Evolutionary conservation across 2,113 vertebrate genomes (phyloP).

Genomic region (Thamnophis sirtalis): DNA sequence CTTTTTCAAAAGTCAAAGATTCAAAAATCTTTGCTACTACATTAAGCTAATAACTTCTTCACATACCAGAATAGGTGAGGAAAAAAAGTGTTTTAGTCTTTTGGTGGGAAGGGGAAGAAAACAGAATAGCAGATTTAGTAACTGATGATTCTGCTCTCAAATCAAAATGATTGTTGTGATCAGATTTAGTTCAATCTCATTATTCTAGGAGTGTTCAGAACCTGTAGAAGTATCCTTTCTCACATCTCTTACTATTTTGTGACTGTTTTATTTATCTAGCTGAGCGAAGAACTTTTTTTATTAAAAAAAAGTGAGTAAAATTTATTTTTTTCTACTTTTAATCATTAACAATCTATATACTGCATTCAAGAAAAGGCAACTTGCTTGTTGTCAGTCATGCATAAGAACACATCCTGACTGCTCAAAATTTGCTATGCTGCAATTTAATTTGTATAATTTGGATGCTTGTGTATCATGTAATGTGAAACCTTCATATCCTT

Average conservation of each 20-base stretch:
- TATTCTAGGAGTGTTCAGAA: neutral
- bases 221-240: neutral
- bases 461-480: neutral
- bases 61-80: neutral
- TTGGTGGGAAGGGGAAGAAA: neutral
- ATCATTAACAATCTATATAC: neutral
- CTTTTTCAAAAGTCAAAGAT: neutral
- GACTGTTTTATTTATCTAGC: neutral
- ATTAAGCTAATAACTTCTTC: neutral
- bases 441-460: neutral
- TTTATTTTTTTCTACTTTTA: neutral
- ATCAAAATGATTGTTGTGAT: neutral
- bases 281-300: neutral
- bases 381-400: neutral
- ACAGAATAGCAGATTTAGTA: neutral
- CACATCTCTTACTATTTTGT: neutral
- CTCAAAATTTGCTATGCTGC: neutral
- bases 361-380: neutral
- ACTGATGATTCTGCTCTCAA: neutral
- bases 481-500: neutral
- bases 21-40: neutral
- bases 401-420: neutral
- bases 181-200: neutral
- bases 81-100: neutral
- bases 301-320: neutral